Percentiles rank a stretch among this genome's conserved stretches.
Conservation (phyloP, 2,113 vertebrate species). For the Cavia porcellus region DNA sequence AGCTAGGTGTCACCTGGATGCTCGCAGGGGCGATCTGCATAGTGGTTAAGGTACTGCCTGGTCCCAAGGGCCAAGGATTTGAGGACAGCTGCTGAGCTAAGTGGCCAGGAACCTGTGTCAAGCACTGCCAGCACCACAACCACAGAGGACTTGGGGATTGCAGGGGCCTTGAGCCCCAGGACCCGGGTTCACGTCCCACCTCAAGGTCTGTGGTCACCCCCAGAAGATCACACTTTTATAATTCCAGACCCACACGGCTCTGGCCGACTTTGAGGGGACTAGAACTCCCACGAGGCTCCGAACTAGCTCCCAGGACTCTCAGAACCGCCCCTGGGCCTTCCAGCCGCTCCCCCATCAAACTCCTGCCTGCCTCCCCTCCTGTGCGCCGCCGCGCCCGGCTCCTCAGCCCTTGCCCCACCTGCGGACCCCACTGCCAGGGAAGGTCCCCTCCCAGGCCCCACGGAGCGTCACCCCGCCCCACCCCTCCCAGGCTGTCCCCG, state of each 20-base stretch:
- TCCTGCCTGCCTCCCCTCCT: neutral
- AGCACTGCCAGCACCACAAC: neutral
- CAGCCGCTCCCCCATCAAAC: neutral
- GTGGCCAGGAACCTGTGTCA: no score
- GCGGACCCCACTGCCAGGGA: neutral
- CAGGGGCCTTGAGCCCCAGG: neutral
- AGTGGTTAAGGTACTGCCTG: no score
- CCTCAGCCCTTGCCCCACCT: neutral
- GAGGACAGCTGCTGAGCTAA: no score
- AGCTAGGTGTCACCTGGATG: no score
- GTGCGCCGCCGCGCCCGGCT: rapidly evolving
- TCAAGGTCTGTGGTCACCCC: neutral
- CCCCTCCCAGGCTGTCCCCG: neutral
- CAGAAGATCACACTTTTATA: neutral
- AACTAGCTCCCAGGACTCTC: neutral
- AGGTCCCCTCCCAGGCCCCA: neutral
- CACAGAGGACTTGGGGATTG: neutral
- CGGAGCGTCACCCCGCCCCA: neutral
- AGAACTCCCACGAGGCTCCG: neutral
- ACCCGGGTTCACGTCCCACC: no score
- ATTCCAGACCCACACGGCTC: neutral
- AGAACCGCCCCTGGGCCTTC: neutral
- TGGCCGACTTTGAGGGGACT: neutral
- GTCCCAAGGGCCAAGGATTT: no score
- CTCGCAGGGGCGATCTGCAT: no score